Evolutionary conservation across 2,888 invertebrate species (phyloP).

Genomic region (Loripinus fragilis): DNA sequence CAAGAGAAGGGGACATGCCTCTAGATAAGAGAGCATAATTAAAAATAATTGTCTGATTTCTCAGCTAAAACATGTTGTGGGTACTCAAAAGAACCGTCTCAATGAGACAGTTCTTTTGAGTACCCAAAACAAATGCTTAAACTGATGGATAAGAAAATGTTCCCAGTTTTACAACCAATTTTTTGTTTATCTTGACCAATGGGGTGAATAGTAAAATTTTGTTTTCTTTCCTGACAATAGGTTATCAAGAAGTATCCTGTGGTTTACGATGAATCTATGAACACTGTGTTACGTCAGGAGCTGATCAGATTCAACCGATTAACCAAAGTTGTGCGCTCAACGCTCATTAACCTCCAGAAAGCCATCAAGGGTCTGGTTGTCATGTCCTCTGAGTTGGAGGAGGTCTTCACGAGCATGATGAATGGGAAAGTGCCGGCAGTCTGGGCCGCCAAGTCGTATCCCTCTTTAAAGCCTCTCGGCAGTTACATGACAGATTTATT

Average conservation of each 20-base stretch:
- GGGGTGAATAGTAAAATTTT: not conserved
- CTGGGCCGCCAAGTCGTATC: slow-evolving; percentile 84
- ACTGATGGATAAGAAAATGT: too few relatives aligned
- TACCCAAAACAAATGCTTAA: too few relatives aligned
- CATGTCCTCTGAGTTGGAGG: slow-evolving; percentile 83
- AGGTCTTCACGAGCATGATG: slow-evolving; percentile 83
- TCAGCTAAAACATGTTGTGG: too few relatives aligned
- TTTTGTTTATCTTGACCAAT: too few relatives aligned
- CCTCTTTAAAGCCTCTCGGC: slow-evolving; percentile 83
- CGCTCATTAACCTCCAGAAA: slow-evolving; percentile 82
- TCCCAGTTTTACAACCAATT: too few relatives aligned
- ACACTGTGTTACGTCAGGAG: slow-evolving; percentile 83
- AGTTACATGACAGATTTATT: slow-evolving; percentile 85
- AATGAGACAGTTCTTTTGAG: too few relatives aligned
- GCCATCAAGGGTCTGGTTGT: slow-evolving; percentile 83
- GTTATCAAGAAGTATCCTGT: slow-evolving; percentile 83
- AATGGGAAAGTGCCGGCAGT: slow-evolving; percentile 82
- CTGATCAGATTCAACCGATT: slow-evolving; percentile 83
- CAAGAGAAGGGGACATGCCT: too few relatives aligned
- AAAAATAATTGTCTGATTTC: too few relatives aligned
- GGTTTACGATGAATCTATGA: slow-evolving; percentile 83
- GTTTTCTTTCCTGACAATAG: slow-evolving; percentile 59
- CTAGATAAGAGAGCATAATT: too few relatives aligned
- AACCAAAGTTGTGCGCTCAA: slow-evolving; percentile 79
- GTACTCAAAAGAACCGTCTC: too few relatives aligned